Evolutionary conservation across 2,113 vertebrate species (phyloP).

Genomic region (Oophaga pumilio): DNA sequence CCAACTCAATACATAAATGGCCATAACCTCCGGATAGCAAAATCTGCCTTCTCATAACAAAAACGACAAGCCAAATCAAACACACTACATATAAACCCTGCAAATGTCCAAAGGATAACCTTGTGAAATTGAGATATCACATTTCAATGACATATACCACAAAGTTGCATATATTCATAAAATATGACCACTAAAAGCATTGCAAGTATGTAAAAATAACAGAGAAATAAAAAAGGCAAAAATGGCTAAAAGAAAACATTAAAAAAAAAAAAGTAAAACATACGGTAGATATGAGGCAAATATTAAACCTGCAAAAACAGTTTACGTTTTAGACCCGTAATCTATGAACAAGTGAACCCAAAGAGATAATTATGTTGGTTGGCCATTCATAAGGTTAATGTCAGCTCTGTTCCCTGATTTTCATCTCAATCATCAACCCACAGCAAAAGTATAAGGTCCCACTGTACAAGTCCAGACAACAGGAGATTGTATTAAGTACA

Average conservation of each 20-base stretch:
- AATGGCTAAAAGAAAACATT: neutral
- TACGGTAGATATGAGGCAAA: neutral
- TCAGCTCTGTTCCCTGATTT: neutral
- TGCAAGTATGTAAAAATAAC: neutral
- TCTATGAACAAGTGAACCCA: conserved; percentile 14
- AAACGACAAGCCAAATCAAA: neutral
- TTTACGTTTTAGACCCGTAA: neutral
- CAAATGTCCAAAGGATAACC: conserved; percentile 5
- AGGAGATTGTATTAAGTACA: conserved; percentile 22
- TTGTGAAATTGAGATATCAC: neutral
- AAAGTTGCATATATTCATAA: neutral
- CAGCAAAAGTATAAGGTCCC: conserved; percentile 5
- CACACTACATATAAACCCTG: neutral
- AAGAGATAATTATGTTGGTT: neutral
- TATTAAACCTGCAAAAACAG: neutral
- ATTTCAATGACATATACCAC: neutral
- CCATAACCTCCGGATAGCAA: neutral
- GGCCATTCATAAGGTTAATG: neutral
- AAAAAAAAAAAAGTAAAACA: too few relatives aligned
- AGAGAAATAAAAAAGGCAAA: neutral
- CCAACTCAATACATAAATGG: neutral
- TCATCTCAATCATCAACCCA: neutral
- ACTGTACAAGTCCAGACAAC: neutral
- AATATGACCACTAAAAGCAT: neutral
- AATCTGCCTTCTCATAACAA: neutral